Base-by-base conservation (phyloP, 2,797 vertebrate species). In the Hozukius guyotensis region DNA sequence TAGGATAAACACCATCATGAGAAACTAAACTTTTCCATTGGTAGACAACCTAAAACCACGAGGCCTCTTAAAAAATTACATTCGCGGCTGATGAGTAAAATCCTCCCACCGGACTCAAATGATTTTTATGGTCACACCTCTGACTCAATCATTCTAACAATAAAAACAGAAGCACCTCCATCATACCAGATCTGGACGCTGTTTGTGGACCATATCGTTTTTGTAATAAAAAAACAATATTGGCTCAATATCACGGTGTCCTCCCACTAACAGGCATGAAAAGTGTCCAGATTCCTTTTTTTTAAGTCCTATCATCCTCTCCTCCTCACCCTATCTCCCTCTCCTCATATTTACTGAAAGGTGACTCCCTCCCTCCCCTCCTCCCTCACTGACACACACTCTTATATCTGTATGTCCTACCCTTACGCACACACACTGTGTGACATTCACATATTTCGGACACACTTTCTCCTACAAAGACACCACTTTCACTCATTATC, bases 271-370 rank as follows among this genome's bases (percentile, higher is more conserved):
- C 64, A 18, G 24, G 12, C 79, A 27, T 25, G 6, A 11, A 86
- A 78, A 81, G 73, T 78, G 67, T 64, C 42, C 88, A 83, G 80
- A 75, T 72, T 88, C 90, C 87, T 78, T 91, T 83, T 86, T 91
- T 86, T 85, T 90, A 87, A 64, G 83, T 75, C 78, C 78, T 36
- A 67, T 73, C 82, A 74, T 64, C 64, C 57, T 78, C 27, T 65
- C 65, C 71, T 72, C 88, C 34, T 84, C 71, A 77, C 72, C 60
- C 77, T 70, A 62, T 81, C 74, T 82, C 64, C 65, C 78, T 69
- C 55, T 66, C 67, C 71, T 84, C 73, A 72, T 42, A 81, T 75
- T 60, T 57, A 78, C 80, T 88, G 83, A 80, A 88, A 89, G 87
- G n/a, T 10, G 80, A 90, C 90, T 79, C 91, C 86, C 87, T 38